Evolutionary conservation across 64 coral and sea anemone genomes (phyloP).

Genomic region (Stylophora pistillata): DNA sequence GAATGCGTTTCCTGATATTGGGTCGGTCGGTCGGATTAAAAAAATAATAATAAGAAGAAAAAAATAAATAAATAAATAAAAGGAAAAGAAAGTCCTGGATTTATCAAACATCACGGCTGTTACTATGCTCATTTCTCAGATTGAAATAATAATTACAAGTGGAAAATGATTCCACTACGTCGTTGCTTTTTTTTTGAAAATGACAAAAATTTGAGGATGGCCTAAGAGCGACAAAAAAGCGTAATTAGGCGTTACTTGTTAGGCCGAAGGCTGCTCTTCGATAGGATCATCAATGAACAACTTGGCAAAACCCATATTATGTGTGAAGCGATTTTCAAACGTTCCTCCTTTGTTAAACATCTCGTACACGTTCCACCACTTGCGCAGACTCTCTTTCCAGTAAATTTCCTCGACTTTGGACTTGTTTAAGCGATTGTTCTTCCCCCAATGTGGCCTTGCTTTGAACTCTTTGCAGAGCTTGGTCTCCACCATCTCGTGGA

Average conservation of each 20-base stretch:
- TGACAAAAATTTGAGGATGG: too few species aligned
- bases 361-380: slow-evolving; percentile 28
- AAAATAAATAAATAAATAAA: too few species aligned
- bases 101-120: too few species aligned
- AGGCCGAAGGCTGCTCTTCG: not conserved
- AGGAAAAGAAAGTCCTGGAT: too few species aligned
- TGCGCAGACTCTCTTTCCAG: not conserved
- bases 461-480: slow-evolving; percentile 25
- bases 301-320: slow-evolving; percentile 10
- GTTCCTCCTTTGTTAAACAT: slow-evolving; percentile 35
- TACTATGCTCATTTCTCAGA: too few species aligned
- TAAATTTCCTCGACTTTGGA: slow-evolving; percentile 4
- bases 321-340: slow-evolving; percentile 39
- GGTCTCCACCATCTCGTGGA: slow-evolving; percentile 33
- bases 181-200: too few species aligned
- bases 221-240: too few species aligned
- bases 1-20: too few species aligned
- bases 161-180: too few species aligned
- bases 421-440: slow-evolving; percentile 28
- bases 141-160: too few species aligned
- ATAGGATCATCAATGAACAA: not conserved
- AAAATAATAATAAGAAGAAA: too few species aligned
- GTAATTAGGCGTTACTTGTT: not conserved
- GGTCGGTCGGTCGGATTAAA: too few species aligned
- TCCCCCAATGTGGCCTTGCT: slow-evolving; percentile 66